Evolutionary conservation across 2,888 invertebrate species (phyloP).

Genomic region (Eilema griseolum): DNA sequence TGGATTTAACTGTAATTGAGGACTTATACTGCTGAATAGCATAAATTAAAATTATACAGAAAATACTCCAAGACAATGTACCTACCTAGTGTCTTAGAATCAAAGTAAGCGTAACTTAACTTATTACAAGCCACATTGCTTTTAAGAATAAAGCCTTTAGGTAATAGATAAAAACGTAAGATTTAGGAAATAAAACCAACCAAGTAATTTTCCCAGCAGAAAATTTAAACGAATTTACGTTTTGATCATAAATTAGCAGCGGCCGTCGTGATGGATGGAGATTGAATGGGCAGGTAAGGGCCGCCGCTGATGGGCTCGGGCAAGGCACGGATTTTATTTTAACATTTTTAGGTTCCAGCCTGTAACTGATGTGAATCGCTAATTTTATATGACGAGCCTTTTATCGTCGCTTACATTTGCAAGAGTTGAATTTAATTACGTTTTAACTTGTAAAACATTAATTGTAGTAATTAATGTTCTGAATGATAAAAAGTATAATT

Average conservation of each 20-base stretch:
- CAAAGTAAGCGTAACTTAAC: no score
- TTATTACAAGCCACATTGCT: no score
- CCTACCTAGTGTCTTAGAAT: no score
- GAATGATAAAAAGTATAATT: background rate
- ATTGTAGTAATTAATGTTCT: background rate
- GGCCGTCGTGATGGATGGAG: conserved; percentile 14
- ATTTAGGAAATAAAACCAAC: background rate
- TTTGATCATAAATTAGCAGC: conserved; percentile 14
- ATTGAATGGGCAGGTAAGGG: conserved; percentile 17
- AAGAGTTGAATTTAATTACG: background rate
- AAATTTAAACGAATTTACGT: conserved; percentile 16
- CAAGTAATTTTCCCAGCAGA: background rate
- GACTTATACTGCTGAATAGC: no score
- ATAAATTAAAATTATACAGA: no score
- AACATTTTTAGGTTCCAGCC: background rate
- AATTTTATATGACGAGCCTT: conserved; percentile 1
- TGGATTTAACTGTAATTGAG: no score
- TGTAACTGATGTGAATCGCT: background rate
- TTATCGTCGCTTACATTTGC: background rate
- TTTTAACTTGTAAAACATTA: background rate
- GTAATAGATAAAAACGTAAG: background rate
- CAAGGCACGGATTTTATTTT: background rate
- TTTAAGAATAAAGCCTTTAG: no score
- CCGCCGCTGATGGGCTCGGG: conserved; percentile 16
- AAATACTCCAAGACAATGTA: no score